These are phyloP conservation scores for Apamea monoglypha DNA, from an alignment of 2,888 invertebrate genomes.

Conservation along the genomic window DNA sequence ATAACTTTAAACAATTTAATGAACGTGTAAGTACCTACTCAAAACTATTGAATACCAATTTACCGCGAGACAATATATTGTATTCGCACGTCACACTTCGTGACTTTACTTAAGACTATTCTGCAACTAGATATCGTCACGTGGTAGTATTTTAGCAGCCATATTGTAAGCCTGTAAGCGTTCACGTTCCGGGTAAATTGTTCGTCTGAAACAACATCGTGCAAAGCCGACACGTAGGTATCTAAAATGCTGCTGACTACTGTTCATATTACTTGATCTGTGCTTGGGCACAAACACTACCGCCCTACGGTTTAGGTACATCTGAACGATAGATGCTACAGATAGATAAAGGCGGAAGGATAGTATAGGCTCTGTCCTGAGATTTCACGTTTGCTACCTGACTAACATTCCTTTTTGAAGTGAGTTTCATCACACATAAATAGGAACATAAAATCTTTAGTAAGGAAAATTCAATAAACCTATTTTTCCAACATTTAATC, in stretches of 20 bases:
- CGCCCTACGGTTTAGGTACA: neutral
- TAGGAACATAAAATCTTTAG: no score
- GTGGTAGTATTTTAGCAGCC: slow-evolving; percentile 5
- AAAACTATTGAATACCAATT: slow-evolving; percentile 37
- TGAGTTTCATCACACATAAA: neutral
- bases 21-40: neutral
- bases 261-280: neutral
- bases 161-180: neutral
- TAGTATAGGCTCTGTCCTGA: neutral
- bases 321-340: neutral
- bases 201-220: neutral
- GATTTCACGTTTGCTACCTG: neutral
- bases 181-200: slow-evolving; percentile 3
- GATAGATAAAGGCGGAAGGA: neutral
- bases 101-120: slow-evolving; percentile 21
- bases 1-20: slow-evolving; percentile 44
- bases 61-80: slow-evolving; percentile 1
- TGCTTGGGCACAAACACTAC: neutral
- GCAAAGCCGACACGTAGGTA: neutral
- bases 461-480: slow-evolving; percentile 21
- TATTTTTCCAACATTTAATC: slow-evolving; percentile 30
- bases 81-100: slow-evolving; percentile 2
- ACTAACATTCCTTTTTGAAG: neutral
- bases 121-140: slow-evolving; percentile 27
- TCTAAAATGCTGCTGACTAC: neutral